These are phyloP conservation scores for Caenorhabditis sinica DNA, from an alignment of 2,888 invertebrate species.

Conservation along the genomic window DNA sequence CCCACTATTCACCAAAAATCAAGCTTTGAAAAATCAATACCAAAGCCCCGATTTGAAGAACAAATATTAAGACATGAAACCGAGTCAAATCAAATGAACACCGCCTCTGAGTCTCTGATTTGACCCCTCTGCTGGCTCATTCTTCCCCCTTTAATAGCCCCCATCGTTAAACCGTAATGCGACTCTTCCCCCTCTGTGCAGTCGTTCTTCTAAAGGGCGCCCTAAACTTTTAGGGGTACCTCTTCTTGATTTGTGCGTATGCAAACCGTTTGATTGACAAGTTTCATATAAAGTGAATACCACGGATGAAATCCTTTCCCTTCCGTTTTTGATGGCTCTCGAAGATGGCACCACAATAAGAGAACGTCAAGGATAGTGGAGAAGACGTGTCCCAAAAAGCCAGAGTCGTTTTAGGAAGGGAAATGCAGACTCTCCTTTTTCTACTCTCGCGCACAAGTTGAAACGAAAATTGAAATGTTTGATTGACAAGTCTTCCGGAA, in stretches of 20 bases:
- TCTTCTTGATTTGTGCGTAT: too few species aligned
- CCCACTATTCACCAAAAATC: too few species aligned
- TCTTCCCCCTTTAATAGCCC: not conserved
- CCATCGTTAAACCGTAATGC: constrained; percentile 47
- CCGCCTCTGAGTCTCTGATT: not conserved
- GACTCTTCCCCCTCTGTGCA: too few species aligned
- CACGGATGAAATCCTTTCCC: not conserved
- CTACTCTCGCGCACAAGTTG: constrained; percentile 28
- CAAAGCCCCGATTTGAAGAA: not conserved
- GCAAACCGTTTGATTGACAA: constrained; percentile 30
- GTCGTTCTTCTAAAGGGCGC: too few species aligned
- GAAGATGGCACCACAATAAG: constrained; percentile 23
- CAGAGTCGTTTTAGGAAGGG: constrained; percentile 31
- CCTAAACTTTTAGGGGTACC: constrained; percentile 8
- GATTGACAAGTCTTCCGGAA: constrained; percentile 68
- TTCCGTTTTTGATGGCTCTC: constrained; percentile 15
- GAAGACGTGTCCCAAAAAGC: constrained; percentile 29
- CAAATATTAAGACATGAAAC: not conserved
- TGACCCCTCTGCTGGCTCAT: too few species aligned
- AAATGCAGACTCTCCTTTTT: constrained; percentile 26
- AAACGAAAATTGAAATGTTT: constrained; percentile 71
- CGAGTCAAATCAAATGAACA: not conserved
- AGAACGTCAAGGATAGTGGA: constrained; percentile 16
- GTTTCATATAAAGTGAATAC: constrained; percentile 20
- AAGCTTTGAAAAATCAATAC: too few species aligned